Conservation (phyloP, 1,140 invertebrate genomes). For the Phocides pigmalion region DNA sequence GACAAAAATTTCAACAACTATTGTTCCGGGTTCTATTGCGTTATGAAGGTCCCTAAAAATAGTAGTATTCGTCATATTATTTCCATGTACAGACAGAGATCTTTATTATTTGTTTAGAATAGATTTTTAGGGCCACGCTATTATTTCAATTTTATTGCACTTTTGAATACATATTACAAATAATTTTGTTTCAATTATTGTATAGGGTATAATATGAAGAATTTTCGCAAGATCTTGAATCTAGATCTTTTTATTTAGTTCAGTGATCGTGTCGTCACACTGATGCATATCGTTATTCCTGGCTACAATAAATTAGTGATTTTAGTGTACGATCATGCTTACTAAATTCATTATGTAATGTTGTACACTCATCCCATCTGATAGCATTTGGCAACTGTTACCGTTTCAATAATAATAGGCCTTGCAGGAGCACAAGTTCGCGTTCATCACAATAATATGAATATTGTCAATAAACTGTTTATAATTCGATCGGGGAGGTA, state of each 20-base stretch:
- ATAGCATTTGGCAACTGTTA: conserved; percentile 29
- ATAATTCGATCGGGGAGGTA: too few species aligned
- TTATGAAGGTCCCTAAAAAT: too few species aligned
- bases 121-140: too few species aligned
- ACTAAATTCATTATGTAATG: conserved; percentile 29
- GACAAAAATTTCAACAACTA: too few species aligned
- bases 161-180: too few species aligned
- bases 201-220: too few species aligned
- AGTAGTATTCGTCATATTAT: too few species aligned
- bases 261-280: not conserved
- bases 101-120: too few species aligned
- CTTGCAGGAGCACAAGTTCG: conserved; percentile 25
- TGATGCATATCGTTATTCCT: conserved; percentile 25
- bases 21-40: too few species aligned
- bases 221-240: not conserved
- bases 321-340: conserved; percentile 26
- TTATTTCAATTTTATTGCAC: too few species aligned
- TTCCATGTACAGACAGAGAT: too few species aligned
- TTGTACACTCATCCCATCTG: conserved; percentile 28
- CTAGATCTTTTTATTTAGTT: not conserved
- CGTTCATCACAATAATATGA: conserved; percentile 10
- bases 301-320: conserved; percentile 24
- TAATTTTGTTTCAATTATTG: too few species aligned
- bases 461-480: conserved; percentile 6
- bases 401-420: conserved; percentile 24